Evolutionary conservation across 2,113 vertebrate species (phyloP).

Genomic region (Euleptes europaea): DNA sequence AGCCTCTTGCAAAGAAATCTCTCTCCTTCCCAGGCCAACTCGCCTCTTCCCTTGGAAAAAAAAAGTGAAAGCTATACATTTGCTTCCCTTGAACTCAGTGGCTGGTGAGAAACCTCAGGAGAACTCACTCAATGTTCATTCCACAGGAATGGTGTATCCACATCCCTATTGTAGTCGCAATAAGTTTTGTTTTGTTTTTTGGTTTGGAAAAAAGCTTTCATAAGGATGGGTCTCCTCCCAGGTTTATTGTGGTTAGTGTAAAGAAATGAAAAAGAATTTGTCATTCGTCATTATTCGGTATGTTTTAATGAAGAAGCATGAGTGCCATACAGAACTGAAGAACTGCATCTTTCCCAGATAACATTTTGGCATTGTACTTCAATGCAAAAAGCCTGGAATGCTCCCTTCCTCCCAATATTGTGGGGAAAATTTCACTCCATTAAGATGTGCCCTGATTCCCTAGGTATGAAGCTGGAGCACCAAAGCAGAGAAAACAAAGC

Average conservation of each 20-base stretch:
- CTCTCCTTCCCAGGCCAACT: not conserved
- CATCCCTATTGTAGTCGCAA: constrained; percentile 24
- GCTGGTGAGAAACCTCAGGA: constrained; percentile 32
- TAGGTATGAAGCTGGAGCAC: not conserved
- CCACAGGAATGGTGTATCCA: constrained; percentile 34
- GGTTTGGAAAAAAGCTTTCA: constrained; percentile 4
- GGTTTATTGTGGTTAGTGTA: constrained; percentile 34
- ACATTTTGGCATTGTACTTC: constrained; percentile 16
- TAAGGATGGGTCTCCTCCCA: constrained; percentile 36
- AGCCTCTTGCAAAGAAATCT: not conserved
- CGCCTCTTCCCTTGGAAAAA: not conserved
- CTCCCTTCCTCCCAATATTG: not conserved
- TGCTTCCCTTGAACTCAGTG: constrained; percentile 31
- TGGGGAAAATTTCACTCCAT: constrained; percentile 22
- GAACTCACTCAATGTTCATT: constrained; percentile 32
- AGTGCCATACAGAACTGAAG: constrained; percentile 13
- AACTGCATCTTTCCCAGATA: not conserved
- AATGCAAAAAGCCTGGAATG: not conserved
- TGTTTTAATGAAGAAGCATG: constrained; percentile 26
- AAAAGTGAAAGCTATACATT: constrained; percentile 30
- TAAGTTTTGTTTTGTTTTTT: constrained; percentile 44
- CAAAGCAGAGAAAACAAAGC: not conserved
- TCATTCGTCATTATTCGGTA: not conserved
- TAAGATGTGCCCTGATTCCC: constrained; percentile 20
- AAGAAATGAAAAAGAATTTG: not conserved